Evolutionary conservation across 2,113 vertebrate species (phyloP).

Genomic region (Callopanchax toddi): DNA sequence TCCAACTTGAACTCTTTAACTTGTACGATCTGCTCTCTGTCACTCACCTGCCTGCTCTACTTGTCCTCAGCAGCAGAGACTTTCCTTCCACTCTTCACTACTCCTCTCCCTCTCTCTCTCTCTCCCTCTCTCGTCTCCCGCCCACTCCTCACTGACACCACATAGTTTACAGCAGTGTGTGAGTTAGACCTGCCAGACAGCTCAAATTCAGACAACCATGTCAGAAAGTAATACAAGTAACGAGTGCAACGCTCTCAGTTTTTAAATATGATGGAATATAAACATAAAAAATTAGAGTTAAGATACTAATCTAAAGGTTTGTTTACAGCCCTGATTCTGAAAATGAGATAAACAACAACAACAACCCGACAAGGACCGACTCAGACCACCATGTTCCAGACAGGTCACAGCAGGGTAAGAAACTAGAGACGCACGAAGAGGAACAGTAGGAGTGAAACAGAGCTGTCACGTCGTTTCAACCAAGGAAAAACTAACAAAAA

Average conservation of each 20-base stretch:
- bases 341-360: too few species aligned
- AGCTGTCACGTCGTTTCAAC: too few species aligned
- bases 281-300: too few species aligned
- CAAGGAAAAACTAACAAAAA: too few species aligned
- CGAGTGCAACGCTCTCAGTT: too few species aligned
- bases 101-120: slow-evolving; percentile 8
- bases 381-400: not conserved
- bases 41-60: slow-evolving; percentile 32
- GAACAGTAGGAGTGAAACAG: not conserved
- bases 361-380: too few species aligned
- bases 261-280: too few species aligned
- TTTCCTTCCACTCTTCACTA: slow-evolving; percentile 29
- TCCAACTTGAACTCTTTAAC: slow-evolving; percentile 21
- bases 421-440: not conserved
- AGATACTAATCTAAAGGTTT: too few species aligned
- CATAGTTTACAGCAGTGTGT: slow-evolving; percentile 61
- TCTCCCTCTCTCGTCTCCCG: slow-evolving; percentile 8
- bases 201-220: slow-evolving; percentile 9
- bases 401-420: not conserved
- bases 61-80: slow-evolving; percentile 27
- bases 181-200: slow-evolving; percentile 35
- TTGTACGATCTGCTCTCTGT: slow-evolving; percentile 14
- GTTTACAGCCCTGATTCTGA: too few species aligned
- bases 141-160: slow-evolving; percentile 44
- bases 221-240: slow-evolving; percentile 2